Percentiles rank a stretch among this genome's conserved stretches.
These are phyloP conservation scores for Armadillidium nasatum DNA, from an alignment of 1,140 invertebrate genomes.

Conservation along the genomic window DNA sequence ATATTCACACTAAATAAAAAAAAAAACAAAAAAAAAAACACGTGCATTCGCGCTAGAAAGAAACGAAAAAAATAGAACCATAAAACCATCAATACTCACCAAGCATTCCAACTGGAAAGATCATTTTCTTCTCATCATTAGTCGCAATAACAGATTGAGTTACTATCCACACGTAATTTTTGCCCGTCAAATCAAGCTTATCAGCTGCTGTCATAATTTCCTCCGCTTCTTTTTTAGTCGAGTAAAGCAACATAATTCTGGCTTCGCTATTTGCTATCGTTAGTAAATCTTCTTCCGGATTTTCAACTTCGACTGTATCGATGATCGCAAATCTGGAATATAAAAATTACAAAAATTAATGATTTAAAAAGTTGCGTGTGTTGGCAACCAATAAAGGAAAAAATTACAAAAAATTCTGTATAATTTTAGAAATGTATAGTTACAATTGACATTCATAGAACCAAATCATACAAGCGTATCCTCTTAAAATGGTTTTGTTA, in stretches of 20 bases:
- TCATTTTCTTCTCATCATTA: constrained; percentile 60
- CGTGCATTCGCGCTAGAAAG: no score
- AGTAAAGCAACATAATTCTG: constrained; percentile 87
- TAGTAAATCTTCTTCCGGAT: constrained; percentile 56
- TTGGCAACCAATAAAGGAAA: no score
- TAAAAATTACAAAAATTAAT: no score
- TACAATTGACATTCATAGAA: no score
- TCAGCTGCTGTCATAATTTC: constrained; percentile 75
- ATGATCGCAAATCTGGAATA: constrained; percentile 42
- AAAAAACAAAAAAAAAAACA: no score
- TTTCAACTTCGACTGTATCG: constrained; percentile 38
- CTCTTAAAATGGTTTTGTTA: no score
- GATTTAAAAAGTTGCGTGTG: no score
- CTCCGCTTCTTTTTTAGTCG: constrained; percentile 63
- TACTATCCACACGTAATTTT: constrained; percentile 95
- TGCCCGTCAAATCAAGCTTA: constrained; percentile 79
- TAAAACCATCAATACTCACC: constrained; percentile 57
- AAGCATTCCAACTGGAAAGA: constrained; percentile 88
- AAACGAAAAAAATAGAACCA: no score
- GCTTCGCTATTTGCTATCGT: constrained; percentile 85
- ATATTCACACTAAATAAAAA: no score
- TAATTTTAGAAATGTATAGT: no score
- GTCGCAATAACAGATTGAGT: constrained; percentile 87
- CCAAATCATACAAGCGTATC: no score
- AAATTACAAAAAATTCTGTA: no score